Evolutionary conservation across 2,888 invertebrate genomes (phyloP).

Genomic region (Eledone cirrhosa): DNA sequence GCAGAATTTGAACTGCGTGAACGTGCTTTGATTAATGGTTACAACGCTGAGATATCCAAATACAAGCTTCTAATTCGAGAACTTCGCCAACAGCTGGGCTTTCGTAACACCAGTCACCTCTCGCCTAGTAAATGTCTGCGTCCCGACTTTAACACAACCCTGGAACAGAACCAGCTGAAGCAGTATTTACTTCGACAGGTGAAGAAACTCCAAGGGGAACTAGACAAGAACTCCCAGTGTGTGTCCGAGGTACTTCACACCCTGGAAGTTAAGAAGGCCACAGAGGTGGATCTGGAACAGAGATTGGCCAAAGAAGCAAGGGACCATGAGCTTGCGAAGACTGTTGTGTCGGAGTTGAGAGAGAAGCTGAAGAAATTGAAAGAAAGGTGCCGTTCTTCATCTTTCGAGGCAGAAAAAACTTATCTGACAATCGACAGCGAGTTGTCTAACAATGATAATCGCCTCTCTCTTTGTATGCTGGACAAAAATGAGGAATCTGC

Average conservation of each 20-base stretch:
- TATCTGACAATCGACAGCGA: neutral
- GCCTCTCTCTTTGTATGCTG: constrained; percentile 18
- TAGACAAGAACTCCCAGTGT: constrained; percentile 42
- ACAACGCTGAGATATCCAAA: constrained; percentile 54
- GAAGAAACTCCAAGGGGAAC: constrained; percentile 40
- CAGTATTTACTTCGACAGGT: constrained; percentile 42
- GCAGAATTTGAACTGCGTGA: constrained; percentile 39
- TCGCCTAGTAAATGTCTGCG: constrained; percentile 18
- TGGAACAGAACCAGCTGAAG: constrained; percentile 33
- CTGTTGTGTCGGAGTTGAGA: constrained; percentile 35
- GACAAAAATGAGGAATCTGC: constrained; percentile 27
- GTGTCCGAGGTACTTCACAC: constrained; percentile 43
- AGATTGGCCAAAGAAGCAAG: constrained; percentile 34
- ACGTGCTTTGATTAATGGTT: constrained; percentile 57
- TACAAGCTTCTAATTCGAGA: constrained; percentile 47
- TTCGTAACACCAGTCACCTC: constrained; percentile 33
- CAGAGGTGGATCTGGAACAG: constrained; percentile 40
- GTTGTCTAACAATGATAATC: neutral
- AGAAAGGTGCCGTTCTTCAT: neutral
- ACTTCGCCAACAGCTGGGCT: constrained; percentile 33
- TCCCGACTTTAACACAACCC: neutral
- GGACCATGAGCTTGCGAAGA: constrained; percentile 34
- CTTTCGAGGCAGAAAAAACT: neutral
- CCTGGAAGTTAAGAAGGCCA: constrained; percentile 40
- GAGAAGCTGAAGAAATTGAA: constrained; percentile 30